These are phyloP conservation scores for Nymphalis io DNA, from an alignment of 1,140 invertebrate species.

Conservation along the genomic window DNA sequence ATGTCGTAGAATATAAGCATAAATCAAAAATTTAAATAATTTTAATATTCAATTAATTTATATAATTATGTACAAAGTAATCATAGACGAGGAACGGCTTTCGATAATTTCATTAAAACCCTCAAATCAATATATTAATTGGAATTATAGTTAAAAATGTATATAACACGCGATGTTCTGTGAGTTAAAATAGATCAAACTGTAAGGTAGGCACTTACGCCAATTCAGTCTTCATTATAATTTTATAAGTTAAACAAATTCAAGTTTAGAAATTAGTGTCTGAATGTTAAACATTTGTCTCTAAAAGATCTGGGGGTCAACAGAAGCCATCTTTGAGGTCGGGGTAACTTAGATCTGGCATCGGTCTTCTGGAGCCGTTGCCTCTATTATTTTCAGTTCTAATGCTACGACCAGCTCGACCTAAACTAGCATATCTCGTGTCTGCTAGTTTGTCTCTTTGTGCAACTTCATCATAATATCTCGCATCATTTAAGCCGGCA, in stretches of 20 bases:
- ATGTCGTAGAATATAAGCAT: slow-evolving; percentile 2
- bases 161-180: slow-evolving; percentile 35
- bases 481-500: slow-evolving; percentile 77
- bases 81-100: slow-evolving; percentile 9
- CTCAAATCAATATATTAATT: not conserved
- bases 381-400: slow-evolving; percentile 65
- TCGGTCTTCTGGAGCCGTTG: slow-evolving; percentile 76
- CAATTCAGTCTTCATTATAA: slow-evolving; percentile 72
- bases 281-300: slow-evolving; percentile 82
- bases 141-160: slow-evolving; percentile 34
- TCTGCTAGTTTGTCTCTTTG: slow-evolving; percentile 75
- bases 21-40: not conserved
- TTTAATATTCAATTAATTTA: slow-evolving; percentile 10
- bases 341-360: slow-evolving; percentile 82
- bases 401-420: slow-evolving; percentile 77
- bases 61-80: slow-evolving; percentile 45
- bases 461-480: slow-evolving; percentile 77
- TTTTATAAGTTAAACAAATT: slow-evolving; percentile 44
- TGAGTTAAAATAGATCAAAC: slow-evolving; percentile 45
- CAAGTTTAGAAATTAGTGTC: slow-evolving; percentile 25
- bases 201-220: slow-evolving; percentile 63
- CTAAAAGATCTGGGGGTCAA: slow-evolving; percentile 85
- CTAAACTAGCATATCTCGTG: slow-evolving; percentile 75
- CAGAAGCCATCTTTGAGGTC: slow-evolving; percentile 87
- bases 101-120: not conserved